Percentiles rank a stretch among this genome's conserved stretches.
Evolutionary conservation across 2,113 vertebrate genomes (phyloP).

Genomic region (Odocoileus virginianus): DNA sequence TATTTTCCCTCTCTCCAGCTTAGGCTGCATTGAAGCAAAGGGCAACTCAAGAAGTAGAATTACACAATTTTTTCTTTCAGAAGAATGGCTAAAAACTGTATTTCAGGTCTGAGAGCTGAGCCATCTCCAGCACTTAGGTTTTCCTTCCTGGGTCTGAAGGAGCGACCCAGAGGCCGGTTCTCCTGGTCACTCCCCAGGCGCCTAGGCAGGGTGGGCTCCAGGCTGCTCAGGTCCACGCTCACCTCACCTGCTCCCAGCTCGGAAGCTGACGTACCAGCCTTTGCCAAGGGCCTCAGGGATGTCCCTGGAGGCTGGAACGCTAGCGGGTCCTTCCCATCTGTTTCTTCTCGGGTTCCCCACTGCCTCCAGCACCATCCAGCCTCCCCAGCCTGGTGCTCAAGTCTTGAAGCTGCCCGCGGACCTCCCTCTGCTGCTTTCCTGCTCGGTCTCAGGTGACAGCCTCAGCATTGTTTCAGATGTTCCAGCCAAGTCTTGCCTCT

Average conservation of each 20-base stretch:
- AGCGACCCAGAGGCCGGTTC: neutral
- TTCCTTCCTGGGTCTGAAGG: rapidly evolving
- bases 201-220: neutral
- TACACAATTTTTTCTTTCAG: neutral
- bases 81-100: neutral
- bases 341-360: neutral
- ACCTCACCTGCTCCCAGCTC: neutral
- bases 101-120: neutral
- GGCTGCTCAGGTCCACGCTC: rapidly evolving
- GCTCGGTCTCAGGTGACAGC: neutral
- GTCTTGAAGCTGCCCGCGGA: rapidly evolving
- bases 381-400: neutral
- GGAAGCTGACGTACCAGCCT: neutral
- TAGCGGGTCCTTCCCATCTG: neutral
- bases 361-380: no score
- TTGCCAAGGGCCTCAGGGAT: neutral
- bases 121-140: rapidly evolving
- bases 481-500: neutral
- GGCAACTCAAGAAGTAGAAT: neutral
- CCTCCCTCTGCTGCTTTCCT: neutral
- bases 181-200: rapidly evolving
- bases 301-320: neutral
- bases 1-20: neutral
- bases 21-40: neutral
- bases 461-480: rapidly evolving